Evolutionary conservation across 2,797 vertebrate species (phyloP).

Genomic region (Pseudochirops corinnae): DNA sequence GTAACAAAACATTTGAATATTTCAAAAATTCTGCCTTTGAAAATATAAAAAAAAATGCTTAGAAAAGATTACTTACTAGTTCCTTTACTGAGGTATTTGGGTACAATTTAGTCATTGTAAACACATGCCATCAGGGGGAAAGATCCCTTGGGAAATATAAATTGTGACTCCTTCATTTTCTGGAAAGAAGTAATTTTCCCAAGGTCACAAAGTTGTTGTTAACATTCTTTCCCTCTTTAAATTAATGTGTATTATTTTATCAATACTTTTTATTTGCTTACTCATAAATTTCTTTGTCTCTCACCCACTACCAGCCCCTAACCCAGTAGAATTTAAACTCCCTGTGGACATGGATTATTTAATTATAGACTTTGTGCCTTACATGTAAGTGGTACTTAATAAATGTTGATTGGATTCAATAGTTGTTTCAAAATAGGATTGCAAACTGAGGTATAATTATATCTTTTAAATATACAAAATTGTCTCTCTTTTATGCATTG

Average conservation of each 20-base stretch:
- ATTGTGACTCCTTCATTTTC: not conserved
- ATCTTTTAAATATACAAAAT: not conserved
- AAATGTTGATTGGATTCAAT: not conserved
- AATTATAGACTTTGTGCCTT: not conserved
- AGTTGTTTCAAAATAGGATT: not conserved
- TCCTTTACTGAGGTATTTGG: not conserved
- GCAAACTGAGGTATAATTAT: not conserved
- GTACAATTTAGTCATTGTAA: not conserved
- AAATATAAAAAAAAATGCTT: slow-evolving; percentile 21
- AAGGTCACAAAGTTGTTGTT: not conserved
- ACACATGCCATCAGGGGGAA: not conserved
- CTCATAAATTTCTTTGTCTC: not conserved
- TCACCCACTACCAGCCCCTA: not conserved
- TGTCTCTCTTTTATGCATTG: not conserved
- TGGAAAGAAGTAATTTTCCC: not conserved
- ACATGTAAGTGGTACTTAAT: not conserved
- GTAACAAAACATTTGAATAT: slow-evolving; percentile 14
- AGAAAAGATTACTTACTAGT: not conserved
- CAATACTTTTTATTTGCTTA: not conserved
- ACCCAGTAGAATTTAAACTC: not conserved
- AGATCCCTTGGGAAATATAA: not conserved
- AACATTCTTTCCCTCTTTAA: not conserved
- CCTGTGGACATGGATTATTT: not conserved
- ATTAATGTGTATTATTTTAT: not conserved
- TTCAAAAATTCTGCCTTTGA: slow-evolving; percentile 5